These are phyloP conservation scores for Melanargia galathea DNA, from an alignment of 2,888 invertebrate genomes.

Conservation along the genomic window DNA sequence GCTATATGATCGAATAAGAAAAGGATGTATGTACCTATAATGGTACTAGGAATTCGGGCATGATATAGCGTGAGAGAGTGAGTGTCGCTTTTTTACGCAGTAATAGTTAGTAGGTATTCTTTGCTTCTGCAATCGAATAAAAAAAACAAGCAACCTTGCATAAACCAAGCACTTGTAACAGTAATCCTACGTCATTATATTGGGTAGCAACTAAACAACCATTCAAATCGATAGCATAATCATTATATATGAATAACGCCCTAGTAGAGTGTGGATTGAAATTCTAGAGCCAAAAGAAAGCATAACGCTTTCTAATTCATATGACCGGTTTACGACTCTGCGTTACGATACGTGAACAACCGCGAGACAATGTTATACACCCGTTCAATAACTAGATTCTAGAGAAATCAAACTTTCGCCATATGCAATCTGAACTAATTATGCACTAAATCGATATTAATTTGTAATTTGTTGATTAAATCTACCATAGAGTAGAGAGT, in stretches of 20 bases:
- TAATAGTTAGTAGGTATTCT: too few relatives aligned
- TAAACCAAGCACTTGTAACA: slow-evolving; percentile 5
- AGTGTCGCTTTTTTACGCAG: too few relatives aligned
- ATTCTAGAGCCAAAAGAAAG: slow-evolving; percentile 30
- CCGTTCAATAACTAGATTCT: slow-evolving; percentile 6
- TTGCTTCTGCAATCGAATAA: background rate
- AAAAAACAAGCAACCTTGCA: background rate
- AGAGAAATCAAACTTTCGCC: slow-evolving; percentile 16
- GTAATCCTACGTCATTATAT: slow-evolving; percentile 6
- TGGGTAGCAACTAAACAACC: background rate
- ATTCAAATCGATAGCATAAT: slow-evolving; percentile 2
- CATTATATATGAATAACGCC: background rate
- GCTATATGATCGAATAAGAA: too few relatives aligned
- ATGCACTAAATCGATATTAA: slow-evolving; percentile 8
- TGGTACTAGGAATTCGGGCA: too few relatives aligned
- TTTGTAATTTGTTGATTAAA: too few relatives aligned
- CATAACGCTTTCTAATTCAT: slow-evolving; percentile 35
- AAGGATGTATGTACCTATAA: too few relatives aligned
- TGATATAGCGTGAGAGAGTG: too few relatives aligned
- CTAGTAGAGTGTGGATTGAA: background rate
- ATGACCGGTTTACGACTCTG: slow-evolving; percentile 27
- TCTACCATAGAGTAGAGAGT: too few relatives aligned
- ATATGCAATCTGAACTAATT: slow-evolving; percentile 15
- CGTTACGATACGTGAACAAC: slow-evolving; percentile 6
- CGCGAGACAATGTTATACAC: slow-evolving; percentile 8